Evolutionary conservation across 2,888 invertebrate genomes (phyloP).

Genomic region (Mylabris sibirica): DNA sequence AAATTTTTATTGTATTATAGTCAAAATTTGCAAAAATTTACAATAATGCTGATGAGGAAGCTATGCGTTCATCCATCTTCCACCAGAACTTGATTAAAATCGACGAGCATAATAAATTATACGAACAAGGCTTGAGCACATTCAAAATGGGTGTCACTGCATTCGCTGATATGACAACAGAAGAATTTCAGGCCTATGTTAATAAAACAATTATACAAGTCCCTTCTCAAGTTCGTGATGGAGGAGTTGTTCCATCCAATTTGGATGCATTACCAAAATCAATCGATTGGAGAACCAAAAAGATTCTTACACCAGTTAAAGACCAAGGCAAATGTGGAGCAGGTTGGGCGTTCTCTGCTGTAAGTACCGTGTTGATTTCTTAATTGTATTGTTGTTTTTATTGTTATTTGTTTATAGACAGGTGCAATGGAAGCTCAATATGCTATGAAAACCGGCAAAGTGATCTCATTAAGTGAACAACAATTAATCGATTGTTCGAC

Average conservation of each 20-base stretch:
- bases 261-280: constrained; percentile 69
- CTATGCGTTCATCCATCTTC: constrained; percentile 32
- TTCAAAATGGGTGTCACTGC: constrained; percentile 35
- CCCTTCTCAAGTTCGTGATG: background rate
- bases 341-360: constrained; percentile 78
- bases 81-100: constrained; percentile 35
- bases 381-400: background rate
- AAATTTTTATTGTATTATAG: background rate
- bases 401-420: constrained; percentile 54
- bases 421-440: constrained; percentile 64
- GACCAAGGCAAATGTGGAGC: constrained; percentile 92
- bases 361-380: background rate
- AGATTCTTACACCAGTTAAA: constrained; percentile 88
- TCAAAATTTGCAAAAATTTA: constrained; percentile 18
- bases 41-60: constrained; percentile 26
- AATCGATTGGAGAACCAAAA: constrained; percentile 85
- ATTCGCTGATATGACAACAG: constrained; percentile 39
- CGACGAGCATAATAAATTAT: constrained; percentile 37
- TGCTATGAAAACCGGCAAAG: constrained; percentile 61
- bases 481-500: constrained; percentile 66
- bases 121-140: constrained; percentile 29
- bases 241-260: constrained; percentile 62
- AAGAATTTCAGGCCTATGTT: too few species aligned
- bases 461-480: constrained; percentile 65
- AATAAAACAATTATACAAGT: background rate